A percentile compares a stretch with the other conserved stretches of the same genome.
Evolutionary conservation across 2,888 invertebrate genomes (phyloP).

Genomic region (Aromia moschata): DNA sequence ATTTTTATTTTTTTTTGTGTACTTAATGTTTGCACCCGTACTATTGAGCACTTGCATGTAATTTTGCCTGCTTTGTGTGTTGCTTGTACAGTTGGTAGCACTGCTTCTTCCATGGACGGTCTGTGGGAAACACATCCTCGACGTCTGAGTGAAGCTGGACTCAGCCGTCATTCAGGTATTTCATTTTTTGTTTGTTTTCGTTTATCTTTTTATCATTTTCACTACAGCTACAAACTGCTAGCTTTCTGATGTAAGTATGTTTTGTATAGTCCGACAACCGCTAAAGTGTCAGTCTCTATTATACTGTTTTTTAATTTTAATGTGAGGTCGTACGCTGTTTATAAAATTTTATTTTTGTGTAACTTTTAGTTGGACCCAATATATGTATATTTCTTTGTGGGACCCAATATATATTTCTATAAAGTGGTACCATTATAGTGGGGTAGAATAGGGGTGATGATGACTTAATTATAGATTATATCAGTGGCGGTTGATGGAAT

Average conservation of each 20-base stretch:
- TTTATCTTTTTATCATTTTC: neutral
- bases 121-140: conserved; percentile 79
- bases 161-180: conserved; percentile 79
- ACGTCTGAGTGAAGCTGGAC: conserved; percentile 79
- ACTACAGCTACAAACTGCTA: too few species aligned
- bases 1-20: conserved; percentile 9
- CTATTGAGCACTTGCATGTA: conserved; percentile 31
- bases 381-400: too few species aligned
- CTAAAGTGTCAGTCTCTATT: too few species aligned
- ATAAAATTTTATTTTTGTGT: too few species aligned
- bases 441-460: too few species aligned
- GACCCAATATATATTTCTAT: too few species aligned
- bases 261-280: neutral
- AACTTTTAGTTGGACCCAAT: too few species aligned
- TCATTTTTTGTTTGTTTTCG: neutral
- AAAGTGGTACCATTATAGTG: too few species aligned
- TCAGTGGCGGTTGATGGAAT: too few species aligned
- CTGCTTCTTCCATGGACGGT: conserved; percentile 75
- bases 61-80: conserved; percentile 48
- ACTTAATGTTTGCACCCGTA: neutral
- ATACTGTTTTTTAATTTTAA: too few species aligned
- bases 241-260: neutral
- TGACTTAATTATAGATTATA: too few species aligned
- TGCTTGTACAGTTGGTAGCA: conserved; percentile 66
- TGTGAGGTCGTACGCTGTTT: too few species aligned